These are phyloP conservation scores for Okapia johnstoni DNA, from an alignment of 2,113 vertebrate genomes.

Conservation along the genomic window DNA sequence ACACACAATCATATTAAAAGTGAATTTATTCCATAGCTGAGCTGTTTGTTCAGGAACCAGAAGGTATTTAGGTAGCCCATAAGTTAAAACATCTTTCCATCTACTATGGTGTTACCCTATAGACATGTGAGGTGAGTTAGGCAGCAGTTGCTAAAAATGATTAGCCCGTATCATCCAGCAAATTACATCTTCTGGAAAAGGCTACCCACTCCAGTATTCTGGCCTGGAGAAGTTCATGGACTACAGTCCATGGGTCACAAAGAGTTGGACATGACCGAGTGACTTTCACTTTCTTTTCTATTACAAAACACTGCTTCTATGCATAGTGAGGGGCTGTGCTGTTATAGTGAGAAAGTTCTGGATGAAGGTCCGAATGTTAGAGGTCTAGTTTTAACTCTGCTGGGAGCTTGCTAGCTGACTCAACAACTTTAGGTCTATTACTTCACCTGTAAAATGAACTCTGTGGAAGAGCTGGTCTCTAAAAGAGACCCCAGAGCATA, in stretches of 20 bases:
- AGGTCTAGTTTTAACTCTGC: neutral
- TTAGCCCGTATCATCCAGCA: neutral
- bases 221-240: neutral
- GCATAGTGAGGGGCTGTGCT: neutral
- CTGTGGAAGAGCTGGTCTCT: neutral
- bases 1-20: neutral
- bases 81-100: neutral
- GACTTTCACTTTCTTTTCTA: neutral
- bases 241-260: neutral
- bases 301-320: neutral
- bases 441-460: neutral
- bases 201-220: neutral
- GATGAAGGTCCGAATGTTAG: neutral
- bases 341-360: neutral
- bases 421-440: neutral
- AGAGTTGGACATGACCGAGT: accelerated
- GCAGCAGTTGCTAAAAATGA: neutral
- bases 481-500: neutral
- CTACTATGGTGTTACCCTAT: neutral
- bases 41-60: neutral
- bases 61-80: neutral
- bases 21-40: neutral
- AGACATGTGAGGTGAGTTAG: neutral
- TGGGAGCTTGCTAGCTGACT: neutral
- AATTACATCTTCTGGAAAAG: neutral